phyloP scores from a whole-genome alignment of 1,140 invertebrate species.

The Drosophila nigrodunni region DNA sequence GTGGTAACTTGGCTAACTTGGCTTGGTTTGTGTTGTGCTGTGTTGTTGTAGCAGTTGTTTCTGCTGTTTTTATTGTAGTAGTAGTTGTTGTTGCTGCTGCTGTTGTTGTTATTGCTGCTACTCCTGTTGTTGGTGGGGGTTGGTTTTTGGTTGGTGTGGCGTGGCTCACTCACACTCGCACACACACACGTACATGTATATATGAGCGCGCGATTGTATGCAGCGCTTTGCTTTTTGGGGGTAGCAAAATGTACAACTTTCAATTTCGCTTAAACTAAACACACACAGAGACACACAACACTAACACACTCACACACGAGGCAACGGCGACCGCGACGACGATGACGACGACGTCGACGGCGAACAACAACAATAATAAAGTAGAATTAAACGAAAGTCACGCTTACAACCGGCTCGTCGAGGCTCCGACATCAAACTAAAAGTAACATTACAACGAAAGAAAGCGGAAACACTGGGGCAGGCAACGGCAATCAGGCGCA shows the following conservation, averaged over 20 bases:
- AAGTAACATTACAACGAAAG: conserved; percentile 83
- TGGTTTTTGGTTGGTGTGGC: conserved; percentile 72
- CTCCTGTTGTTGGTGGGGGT: conserved; percentile 72
- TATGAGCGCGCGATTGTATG: conserved; percentile 77
- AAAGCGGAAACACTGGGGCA: conserved; percentile 82
- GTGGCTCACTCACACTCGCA: conserved; percentile 56
- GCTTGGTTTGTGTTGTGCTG: conserved; percentile 24
- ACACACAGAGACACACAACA: conserved; percentile 54
- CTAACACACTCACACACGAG: conserved; percentile 45
- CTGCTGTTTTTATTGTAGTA: conserved; percentile 40
- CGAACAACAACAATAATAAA: conserved; percentile 67
- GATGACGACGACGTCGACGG: conserved; percentile 24
- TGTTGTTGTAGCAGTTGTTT: conserved; percentile 28
- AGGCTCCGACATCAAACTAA: conserved; percentile 80
- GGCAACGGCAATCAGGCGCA: conserved; percentile 66
- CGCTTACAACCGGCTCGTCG: conserved; percentile 78
- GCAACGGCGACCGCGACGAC: conserved; percentile 39
- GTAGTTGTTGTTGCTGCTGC: conserved; percentile 27
- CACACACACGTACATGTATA: conserved; percentile 45
- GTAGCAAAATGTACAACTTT: conserved; percentile 83
- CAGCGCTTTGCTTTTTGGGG: conserved; percentile 81
- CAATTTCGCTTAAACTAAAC: conserved; percentile 82
- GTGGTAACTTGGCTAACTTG: conserved; percentile 50
- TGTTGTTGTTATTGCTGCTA: conserved; percentile 61
- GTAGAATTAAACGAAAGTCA: conserved; percentile 80